phyloP scores from a whole-genome alignment of 1,140 invertebrate genomes.

The Microplitis demolitor region DNA sequence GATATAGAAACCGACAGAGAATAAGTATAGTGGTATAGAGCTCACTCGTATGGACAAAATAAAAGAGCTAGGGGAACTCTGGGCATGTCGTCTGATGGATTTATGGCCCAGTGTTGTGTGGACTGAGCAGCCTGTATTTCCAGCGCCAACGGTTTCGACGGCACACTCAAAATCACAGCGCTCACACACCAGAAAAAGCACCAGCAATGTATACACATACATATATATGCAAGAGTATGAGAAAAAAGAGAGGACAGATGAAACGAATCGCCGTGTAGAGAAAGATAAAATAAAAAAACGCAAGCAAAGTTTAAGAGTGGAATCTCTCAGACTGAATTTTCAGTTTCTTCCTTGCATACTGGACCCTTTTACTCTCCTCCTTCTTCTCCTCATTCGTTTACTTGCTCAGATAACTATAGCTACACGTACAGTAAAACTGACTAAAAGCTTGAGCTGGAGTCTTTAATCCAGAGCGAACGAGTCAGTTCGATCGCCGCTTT shows the following conservation, averaged over 20 bases:
- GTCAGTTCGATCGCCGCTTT: slow-evolving; percentile 6
- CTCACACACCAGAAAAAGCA: too few relatives aligned
- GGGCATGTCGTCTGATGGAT: slow-evolving; percentile 12
- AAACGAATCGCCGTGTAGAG: neutral
- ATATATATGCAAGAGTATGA: neutral
- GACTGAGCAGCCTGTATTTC: neutral
- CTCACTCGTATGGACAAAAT: slow-evolving; percentile 4
- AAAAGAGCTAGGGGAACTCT: slow-evolving; percentile 2
- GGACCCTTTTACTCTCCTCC: slow-evolving; percentile 1
- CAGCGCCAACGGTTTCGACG: neutral
- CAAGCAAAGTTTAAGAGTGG: neutral
- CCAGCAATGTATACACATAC: too few relatives aligned
- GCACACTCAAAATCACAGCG: neutral
- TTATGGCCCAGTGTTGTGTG: slow-evolving; percentile 9
- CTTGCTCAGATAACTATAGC: too few relatives aligned
- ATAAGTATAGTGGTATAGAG: neutral
- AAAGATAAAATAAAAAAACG: neutral
- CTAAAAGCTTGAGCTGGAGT: slow-evolving; percentile 15
- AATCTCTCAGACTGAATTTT: slow-evolving; percentile 16
- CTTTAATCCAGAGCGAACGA: slow-evolving; percentile 13
- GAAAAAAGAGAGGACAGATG: neutral
- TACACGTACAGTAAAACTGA: neutral
- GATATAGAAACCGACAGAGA: neutral
- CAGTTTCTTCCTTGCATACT: slow-evolving; percentile 5
- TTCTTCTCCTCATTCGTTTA: too few relatives aligned